Base-by-base conservation (phyloP, 2,888 invertebrate genomes). In the Allygus modestus region DNA sequence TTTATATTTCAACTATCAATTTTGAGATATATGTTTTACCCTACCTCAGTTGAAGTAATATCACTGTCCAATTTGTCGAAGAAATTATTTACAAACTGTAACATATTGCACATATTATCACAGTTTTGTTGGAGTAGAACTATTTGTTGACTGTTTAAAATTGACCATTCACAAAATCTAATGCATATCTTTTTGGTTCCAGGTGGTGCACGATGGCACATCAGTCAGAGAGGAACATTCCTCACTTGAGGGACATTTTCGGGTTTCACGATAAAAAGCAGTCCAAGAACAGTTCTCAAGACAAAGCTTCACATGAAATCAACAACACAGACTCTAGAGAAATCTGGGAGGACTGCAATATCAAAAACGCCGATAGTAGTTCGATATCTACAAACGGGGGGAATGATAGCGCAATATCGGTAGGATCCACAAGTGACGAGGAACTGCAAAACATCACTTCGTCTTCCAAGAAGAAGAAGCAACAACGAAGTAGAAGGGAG, bases 231-330 rank as follows among this genome's bases (percentile, higher is more conserved):
- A 92, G 96, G 88, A 94, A 94, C 90, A 96, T 96, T 89, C 94
- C 95, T 86, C 95, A 96, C 89, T 92, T 96, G 87, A 92, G 95
- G 89, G 96, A 96, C 90, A 94, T 94, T 89, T 94, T 94, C 90
- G 93, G 94, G 81, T 92, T 94, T 88, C 93, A 85, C 58, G 86
- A 85, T n/a, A 85, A 86, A 43, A 86, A 86, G 71, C 81, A 82
- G 46, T 75, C 77, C 12, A 77, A 85, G 23, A 79, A 71, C 17
- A 82, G 37, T 33, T 31, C 41, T 20, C 51, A 43, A 20, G 82
- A 82, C 17, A 51, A 51, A n/a, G 46, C n/a, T 28, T 23, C n/a
- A 15, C 23, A 69, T 28, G 82, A 69, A 28, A 65, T 82, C 73
- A 43, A 81, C 41, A 81, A 69, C 33, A 61, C 54, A 46, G 83